Percentiles rank a stretch among this genome's conserved stretches.
phyloP scores from a whole-genome alignment of 2,888 invertebrate genomes.

The Drosophila nr. perissopoda region DNA sequence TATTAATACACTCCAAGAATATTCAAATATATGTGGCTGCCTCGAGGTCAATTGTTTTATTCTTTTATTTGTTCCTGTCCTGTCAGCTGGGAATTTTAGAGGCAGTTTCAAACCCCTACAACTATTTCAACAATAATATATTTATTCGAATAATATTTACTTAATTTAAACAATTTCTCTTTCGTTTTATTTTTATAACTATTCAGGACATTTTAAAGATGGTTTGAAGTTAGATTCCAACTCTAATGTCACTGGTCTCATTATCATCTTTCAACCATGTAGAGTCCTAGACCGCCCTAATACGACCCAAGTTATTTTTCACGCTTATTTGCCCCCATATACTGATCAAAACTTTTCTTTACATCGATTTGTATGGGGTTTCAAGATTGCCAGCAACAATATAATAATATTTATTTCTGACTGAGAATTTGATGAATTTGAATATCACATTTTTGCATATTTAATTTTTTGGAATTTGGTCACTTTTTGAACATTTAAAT shows the following conservation, averaged over 20 bases:
- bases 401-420: neutral
- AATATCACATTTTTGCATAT: neutral
- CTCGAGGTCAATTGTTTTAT: neutral
- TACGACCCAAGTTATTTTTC: neutral
- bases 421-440: neutral
- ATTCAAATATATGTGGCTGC: neutral
- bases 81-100: neutral
- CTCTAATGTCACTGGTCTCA: neutral
- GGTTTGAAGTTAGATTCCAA: neutral
- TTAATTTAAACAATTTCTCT: neutral
- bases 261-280: too few relatives aligned
- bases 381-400: neutral
- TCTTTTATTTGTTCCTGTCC: neutral
- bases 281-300: too few relatives aligned
- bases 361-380: too few relatives aligned
- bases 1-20: neutral
- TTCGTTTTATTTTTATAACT: neutral
- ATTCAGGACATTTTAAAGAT: neutral
- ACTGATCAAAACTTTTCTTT: neutral
- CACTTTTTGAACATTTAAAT: too few relatives aligned
- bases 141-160: neutral
- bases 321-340: neutral
- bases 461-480: neutral
- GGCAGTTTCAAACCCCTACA: neutral
- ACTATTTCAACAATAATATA: neutral